Evolutionary conservation across 1,140 invertebrate genomes (phyloP).

Genomic region (Antheraea mylitta): DNA sequence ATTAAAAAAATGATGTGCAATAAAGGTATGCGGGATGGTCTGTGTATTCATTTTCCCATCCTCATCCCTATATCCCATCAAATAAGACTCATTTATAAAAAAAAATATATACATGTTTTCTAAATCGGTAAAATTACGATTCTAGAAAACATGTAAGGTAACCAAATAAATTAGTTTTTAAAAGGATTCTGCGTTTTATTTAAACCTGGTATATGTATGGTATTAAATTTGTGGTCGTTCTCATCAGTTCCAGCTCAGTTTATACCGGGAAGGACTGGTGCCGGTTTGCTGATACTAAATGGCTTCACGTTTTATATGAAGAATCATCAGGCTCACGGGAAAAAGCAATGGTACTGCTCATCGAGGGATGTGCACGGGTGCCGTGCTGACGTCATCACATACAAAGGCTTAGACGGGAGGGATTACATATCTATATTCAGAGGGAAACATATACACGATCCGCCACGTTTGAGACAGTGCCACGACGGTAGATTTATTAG

Average conservation of each 20-base stretch:
- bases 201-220: slow-evolving; percentile 34
- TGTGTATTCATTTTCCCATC: slow-evolving; percentile 56
- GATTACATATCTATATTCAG: slow-evolving; percentile 73
- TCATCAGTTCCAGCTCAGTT: slow-evolving; percentile 69
- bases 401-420: slow-evolving; percentile 59
- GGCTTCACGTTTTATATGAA: slow-evolving; percentile 74
- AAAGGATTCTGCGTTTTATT: slow-evolving; percentile 44
- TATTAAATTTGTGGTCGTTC: slow-evolving; percentile 56
- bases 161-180: slow-evolving; percentile 22
- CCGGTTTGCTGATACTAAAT: slow-evolving; percentile 64
- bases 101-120: slow-evolving; percentile 18
- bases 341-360: slow-evolving; percentile 73
- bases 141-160: slow-evolving; percentile 20
- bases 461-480: slow-evolving; percentile 62
- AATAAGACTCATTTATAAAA: slow-evolving; percentile 11
- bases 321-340: slow-evolving; percentile 69
- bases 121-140: slow-evolving; percentile 6
- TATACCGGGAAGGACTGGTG: slow-evolving; percentile 66
- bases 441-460: slow-evolving; percentile 64
- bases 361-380: slow-evolving; percentile 68
- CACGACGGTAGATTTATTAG: slow-evolving; percentile 70
- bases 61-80: slow-evolving; percentile 24
- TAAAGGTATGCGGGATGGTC: slow-evolving; percentile 27
- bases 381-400: slow-evolving; percentile 68
- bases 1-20: neutral